Evolutionary conservation across 2,888 invertebrate genomes (phyloP), one percentile per base, ranked within the genome.

Genomic region (Aproaerema taeniolella): DNA sequence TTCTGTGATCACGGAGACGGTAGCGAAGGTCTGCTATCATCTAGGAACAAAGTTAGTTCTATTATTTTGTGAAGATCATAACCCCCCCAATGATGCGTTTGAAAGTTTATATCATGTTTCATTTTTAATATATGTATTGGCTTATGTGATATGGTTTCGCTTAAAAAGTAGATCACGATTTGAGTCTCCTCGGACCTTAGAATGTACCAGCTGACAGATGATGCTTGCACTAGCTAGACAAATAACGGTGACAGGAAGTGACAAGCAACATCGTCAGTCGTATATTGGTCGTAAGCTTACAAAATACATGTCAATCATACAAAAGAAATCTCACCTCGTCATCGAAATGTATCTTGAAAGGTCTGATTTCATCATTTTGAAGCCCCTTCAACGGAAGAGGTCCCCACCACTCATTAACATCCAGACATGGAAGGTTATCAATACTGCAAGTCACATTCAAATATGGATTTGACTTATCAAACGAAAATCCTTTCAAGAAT

Each of bases 261-360:
- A 20, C 20, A 20, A 6, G 20, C 20, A 20, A 20, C 20, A 8
- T 20, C 20, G 20, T 20, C n/a, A n/a, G 20, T 20, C 20, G 20
- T 20, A 8, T 6, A 20, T 6, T 8, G 20, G 8, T 20, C 20
- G 20, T 20, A 8, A 8, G 8, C 4, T 20, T 4, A 20, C 4
- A 8, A 20, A 20, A 4, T 6, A 6, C 20, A 20, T 20, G 5
- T 20, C 5, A 57, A 4, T 1, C 10, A 1, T 9, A 5, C 10
- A 34, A 32, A 13, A 15, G 10, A 17, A 14, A 29, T 35, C 64
- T 74, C 64, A 91, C 91, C 78, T 85, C 65, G 44, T 89, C 80
- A 2, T 88, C 66, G 34, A 91, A 82, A 38, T 88, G 76, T 34
- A 92, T 87, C 68, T 88, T 87, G 52, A 91, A 92, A 0, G 90